These are phyloP conservation scores for Semnornis frantzii DNA, from an alignment of 2,113 vertebrate genomes.

Conservation along the genomic window DNA sequence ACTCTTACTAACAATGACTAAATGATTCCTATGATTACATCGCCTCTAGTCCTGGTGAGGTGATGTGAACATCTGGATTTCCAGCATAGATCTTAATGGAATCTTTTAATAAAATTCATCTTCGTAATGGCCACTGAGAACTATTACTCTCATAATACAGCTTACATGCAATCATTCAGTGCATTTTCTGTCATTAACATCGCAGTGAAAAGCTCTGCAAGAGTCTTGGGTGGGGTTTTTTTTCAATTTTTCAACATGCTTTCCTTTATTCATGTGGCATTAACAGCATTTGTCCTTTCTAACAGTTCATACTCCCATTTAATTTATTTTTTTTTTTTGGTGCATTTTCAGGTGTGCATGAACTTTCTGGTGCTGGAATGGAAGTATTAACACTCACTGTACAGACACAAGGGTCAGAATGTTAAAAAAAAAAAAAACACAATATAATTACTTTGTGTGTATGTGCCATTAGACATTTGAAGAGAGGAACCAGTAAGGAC, in stretches of 20 bases:
- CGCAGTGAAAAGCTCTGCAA: background rate
- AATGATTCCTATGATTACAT: background rate
- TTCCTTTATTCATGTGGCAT: background rate
- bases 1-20: background rate
- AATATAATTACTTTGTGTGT: background rate
- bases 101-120: constrained; percentile 28
- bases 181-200: background rate
- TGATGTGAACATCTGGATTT: background rate
- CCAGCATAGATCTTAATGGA: background rate
- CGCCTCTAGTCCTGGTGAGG: background rate
- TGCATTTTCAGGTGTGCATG: background rate
- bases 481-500: background rate
- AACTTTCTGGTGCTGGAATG: background rate
- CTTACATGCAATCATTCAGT: background rate
- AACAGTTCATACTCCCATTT: background rate
- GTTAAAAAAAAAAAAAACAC: background rate
- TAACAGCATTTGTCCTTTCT: background rate
- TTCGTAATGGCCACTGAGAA: background rate
- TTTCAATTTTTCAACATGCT: background rate
- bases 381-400: background rate
- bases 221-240: too few relatives aligned
- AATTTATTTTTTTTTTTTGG: background rate
- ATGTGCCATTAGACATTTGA: background rate
- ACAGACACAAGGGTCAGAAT: background rate
- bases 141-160: background rate